phyloP scores from a whole-genome alignment of 2,113 vertebrate species.

The Hippocampus barbouri region DNA sequence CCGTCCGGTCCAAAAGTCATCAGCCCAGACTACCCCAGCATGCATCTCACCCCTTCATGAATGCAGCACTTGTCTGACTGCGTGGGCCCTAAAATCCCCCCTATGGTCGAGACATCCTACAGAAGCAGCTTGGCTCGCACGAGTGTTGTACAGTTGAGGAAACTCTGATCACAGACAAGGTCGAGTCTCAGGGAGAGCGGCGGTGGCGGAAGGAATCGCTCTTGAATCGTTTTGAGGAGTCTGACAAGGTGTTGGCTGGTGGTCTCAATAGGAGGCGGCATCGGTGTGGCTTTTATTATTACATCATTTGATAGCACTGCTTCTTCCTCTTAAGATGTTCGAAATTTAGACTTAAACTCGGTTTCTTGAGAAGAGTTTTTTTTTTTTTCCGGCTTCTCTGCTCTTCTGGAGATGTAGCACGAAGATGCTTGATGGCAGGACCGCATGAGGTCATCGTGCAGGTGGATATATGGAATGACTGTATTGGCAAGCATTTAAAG shows the following conservation, averaged over 20 bases:
- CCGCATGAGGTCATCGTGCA: constrained; percentile 57
- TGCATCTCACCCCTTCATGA: constrained; percentile 74
- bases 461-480: constrained; percentile 47
- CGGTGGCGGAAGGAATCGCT: neutral
- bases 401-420: constrained; percentile 5
- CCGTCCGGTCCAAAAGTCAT: constrained; percentile 62
- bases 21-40: constrained; percentile 71
- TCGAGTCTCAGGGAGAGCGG: constrained; percentile 12
- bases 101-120: constrained; percentile 20
- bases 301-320: neutral
- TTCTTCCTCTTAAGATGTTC: neutral
- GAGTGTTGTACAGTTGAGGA: constrained; percentile 36
- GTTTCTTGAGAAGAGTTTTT: neutral
- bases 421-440: constrained; percentile 52
- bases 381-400: neutral
- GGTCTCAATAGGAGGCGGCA: neutral
- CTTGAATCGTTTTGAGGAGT: neutral
- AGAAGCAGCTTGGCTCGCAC: constrained; percentile 44
- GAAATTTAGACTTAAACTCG: neutral
- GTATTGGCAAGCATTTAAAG: constrained; percentile 29
- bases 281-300: neutral
- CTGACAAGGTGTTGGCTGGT: neutral
- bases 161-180: constrained; percentile 26
- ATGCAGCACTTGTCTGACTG: constrained; percentile 73
- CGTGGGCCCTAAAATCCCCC: constrained; percentile 57